Percentiles rank a stretch among this genome's conserved stretches.
phyloP scores from a whole-genome alignment of 2,888 invertebrate genomes.

The Liodrosophila aerea region DNA sequence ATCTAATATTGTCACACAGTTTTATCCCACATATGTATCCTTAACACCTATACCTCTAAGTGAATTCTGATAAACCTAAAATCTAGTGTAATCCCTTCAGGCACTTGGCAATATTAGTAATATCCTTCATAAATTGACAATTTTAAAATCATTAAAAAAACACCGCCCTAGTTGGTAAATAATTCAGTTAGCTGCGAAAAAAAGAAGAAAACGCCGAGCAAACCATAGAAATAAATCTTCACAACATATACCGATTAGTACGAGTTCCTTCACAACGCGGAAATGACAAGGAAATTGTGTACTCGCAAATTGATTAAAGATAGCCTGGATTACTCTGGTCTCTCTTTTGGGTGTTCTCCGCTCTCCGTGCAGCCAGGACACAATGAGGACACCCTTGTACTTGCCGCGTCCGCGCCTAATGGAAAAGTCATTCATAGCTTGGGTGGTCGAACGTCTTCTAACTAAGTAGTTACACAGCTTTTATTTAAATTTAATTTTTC shows the following conservation, averaged over 20 bases:
- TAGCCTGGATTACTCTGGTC: slow-evolving; percentile 43
- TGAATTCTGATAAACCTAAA: too few relatives aligned
- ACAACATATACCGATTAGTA: slow-evolving; percentile 8
- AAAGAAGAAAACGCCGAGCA: not conserved
- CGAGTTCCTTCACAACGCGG: slow-evolving; percentile 31
- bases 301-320: slow-evolving; percentile 66
- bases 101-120: too few relatives aligned
- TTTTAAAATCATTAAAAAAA: too few relatives aligned
- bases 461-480: slow-evolving; percentile 28
- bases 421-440: slow-evolving; percentile 46
- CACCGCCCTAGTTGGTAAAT: too few relatives aligned
- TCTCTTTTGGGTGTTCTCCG: not conserved
- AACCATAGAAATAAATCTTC: slow-evolving; percentile 8
- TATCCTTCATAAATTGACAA: too few relatives aligned
- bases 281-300: slow-evolving; percentile 70
- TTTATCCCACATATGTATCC: too few relatives aligned
- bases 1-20: too few relatives aligned
- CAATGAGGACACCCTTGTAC: too few relatives aligned
- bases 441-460: slow-evolving; percentile 20
- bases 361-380: too few relatives aligned
- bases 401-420: slow-evolving; percentile 21
- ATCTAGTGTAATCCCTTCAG: not conserved
- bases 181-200: not conserved
- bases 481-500: slow-evolving; percentile 57
- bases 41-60: too few relatives aligned